Base-by-base conservation (phyloP, 2,113 vertebrate species). In the Rhinoderma darwinii region DNA sequence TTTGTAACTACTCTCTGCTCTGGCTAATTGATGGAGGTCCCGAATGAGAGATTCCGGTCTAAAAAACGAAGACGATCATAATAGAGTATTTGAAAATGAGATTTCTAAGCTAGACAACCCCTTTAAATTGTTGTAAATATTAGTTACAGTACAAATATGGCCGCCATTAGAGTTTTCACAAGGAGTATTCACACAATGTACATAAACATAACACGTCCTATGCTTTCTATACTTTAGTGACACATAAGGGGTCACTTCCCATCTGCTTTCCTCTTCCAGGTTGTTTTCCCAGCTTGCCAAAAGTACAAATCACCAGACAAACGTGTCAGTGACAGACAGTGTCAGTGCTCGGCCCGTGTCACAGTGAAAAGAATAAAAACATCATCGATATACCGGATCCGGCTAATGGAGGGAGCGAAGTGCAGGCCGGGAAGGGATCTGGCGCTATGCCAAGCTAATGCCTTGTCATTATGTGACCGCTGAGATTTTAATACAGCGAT, bases 251-350 rank as follows among this genome's bases (percentile, higher is more conserved):
- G 37, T 81, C 78, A 63, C 39, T 44, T 12, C 56, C 14, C 54
- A 82, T 81, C 78, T 81, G 56, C 39, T 63, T 66, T 63, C 59
- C 54, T 81, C 56, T 63, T 61, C 22, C 44, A 39, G 32, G 15
- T 32, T 82, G 9, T 44, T 30, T 68, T 82, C 22, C 32, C 63
- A 51, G 44, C 25, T 51, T 84, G 30, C 35, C 39, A 35, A 37
- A 73, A n/a, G 72, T 37, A 83, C n/a, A 47, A 50, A 41, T 30
- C 22, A 51, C 6, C 37, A 82, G 80, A 66, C 35, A 83, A 88
- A 82, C 30, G 73, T 88, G 89, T 85, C 76, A 83, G 35, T 43
- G 84, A 63, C 35, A 89, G 88, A 83, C 82, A 84, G 75, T 17
- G 84, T 59, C 77, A 39, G 9, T 25, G 32, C 10, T 8, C 1